Evolutionary conservation across 2,113 vertebrate genomes (phyloP).

Genomic region (Lasiurus cinereus): DNA sequence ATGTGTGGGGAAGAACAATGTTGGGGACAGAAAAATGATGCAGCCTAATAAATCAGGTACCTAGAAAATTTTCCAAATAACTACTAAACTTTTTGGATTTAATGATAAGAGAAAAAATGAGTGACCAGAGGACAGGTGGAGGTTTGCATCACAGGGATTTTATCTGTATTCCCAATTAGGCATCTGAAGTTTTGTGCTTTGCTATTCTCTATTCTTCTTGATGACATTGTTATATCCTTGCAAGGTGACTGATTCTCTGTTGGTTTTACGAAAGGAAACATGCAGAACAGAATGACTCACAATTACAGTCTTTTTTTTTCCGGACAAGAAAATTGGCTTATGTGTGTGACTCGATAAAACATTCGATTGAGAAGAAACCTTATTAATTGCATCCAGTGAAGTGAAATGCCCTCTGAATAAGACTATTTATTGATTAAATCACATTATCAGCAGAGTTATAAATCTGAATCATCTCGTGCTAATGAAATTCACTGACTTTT

Average conservation of each 20-base stretch:
- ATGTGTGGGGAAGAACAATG: neutral
- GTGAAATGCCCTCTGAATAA: constrained; percentile 70
- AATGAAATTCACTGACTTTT: constrained; percentile 61
- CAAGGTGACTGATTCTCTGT: constrained; percentile 63
- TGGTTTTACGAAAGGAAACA: constrained; percentile 58
- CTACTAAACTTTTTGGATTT: neutral
- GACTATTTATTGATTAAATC: constrained; percentile 71
- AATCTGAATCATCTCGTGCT: constrained; percentile 59
- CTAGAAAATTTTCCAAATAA: neutral
- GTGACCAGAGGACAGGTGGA: neutral
- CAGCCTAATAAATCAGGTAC: neutral
- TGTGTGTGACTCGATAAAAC: constrained; percentile 67
- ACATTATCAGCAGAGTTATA: constrained; percentile 59
- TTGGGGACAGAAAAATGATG: neutral
- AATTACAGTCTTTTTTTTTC: constrained; percentile 56
- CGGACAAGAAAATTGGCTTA: constrained; percentile 61
- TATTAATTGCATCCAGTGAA: constrained; percentile 75
- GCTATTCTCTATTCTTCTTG: constrained; percentile 24
- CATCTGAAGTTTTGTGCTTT: constrained; percentile 32
- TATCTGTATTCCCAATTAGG: neutral
- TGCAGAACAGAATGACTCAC: constrained; percentile 68
- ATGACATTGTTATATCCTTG: constrained; percentile 45
- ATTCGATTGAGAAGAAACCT: constrained; percentile 73
- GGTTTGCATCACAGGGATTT: neutral
- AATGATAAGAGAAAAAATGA: neutral